These are phyloP conservation scores for Hyles vespertilio DNA, from an alignment of 1,140 invertebrate species.

Conservation along the genomic window DNA sequence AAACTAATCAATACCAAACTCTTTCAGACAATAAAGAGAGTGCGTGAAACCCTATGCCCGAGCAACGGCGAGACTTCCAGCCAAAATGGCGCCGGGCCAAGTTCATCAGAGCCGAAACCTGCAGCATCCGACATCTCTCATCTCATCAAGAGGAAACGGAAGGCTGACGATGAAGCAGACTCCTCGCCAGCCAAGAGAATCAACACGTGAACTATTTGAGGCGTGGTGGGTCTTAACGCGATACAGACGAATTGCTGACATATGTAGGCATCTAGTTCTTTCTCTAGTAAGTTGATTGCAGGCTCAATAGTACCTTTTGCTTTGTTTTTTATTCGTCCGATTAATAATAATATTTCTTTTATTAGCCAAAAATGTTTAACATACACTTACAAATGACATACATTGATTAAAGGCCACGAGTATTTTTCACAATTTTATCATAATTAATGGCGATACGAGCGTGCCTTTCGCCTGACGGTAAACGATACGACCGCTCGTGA, in stretches of 20 bases:
- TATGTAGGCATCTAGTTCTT: too few species aligned
- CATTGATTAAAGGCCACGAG: too few species aligned
- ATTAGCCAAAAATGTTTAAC: too few species aligned
- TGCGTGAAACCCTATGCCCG: conserved; percentile 53
- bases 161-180: conserved; percentile 73
- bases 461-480: too few species aligned
- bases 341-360: too few species aligned
- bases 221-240: not conserved
- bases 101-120: conserved; percentile 36
- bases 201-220: conserved; percentile 40
- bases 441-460: too few species aligned
- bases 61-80: conserved; percentile 48
- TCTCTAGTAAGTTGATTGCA: too few species aligned
- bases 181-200: conserved; percentile 72
- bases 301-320: too few species aligned
- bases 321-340: too few species aligned
- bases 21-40: conserved; percentile 63
- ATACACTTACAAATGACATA: too few species aligned
- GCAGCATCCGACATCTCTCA: conserved; percentile 82
- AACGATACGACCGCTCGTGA: too few species aligned
- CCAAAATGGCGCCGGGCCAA: conserved; percentile 59
- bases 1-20: not conserved
- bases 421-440: too few species aligned
- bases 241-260: not conserved
- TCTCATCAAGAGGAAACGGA: conserved; percentile 84